phyloP scores from a whole-genome alignment of 2,113 vertebrate genomes.

The Polypterus senegalus region DNA sequence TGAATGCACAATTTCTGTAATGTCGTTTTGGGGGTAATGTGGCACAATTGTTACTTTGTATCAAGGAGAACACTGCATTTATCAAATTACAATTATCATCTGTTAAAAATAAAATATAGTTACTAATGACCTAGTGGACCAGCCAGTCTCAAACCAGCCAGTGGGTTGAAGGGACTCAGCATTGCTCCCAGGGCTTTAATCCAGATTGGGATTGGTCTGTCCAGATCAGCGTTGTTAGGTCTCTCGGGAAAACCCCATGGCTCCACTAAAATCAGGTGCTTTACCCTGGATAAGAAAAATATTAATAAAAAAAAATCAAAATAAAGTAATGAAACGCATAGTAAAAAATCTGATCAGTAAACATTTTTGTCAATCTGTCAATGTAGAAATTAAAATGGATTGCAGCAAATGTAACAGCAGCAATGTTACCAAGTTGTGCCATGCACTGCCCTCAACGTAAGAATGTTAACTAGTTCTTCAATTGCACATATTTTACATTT shows the following conservation, averaged over 20 bases:
- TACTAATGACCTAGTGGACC: conserved; percentile 75
- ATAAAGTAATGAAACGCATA: background rate
- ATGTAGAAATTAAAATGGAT: background rate
- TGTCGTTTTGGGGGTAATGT: too few relatives aligned
- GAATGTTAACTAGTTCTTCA: too few relatives aligned
- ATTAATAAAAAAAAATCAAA: background rate
- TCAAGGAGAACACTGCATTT: too few relatives aligned
- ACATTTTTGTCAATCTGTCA: too few relatives aligned
- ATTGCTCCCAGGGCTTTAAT: conserved; percentile 82
- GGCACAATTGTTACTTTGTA: too few relatives aligned
- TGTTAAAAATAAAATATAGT: too few relatives aligned
- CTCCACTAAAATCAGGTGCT: conserved; percentile 83
- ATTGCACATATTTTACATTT: too few relatives aligned
- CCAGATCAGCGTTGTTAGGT: conserved; percentile 58
- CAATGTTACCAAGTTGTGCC: too few relatives aligned
- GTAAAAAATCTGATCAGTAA: background rate
- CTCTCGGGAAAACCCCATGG: conserved; percentile 89
- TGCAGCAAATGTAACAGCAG: background rate
- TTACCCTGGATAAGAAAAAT: conserved; percentile 52
- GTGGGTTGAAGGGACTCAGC: conserved; percentile 81
- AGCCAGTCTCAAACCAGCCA: conserved; percentile 80
- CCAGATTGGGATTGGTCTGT: conserved; percentile 80
- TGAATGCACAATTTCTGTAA: too few relatives aligned
- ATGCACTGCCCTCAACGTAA: too few relatives aligned
- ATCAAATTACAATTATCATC: too few relatives aligned